These are phyloP conservation scores for Globodera rostochiensis DNA, from an alignment of 1,140 invertebrate genomes.

Conservation along the genomic window DNA sequence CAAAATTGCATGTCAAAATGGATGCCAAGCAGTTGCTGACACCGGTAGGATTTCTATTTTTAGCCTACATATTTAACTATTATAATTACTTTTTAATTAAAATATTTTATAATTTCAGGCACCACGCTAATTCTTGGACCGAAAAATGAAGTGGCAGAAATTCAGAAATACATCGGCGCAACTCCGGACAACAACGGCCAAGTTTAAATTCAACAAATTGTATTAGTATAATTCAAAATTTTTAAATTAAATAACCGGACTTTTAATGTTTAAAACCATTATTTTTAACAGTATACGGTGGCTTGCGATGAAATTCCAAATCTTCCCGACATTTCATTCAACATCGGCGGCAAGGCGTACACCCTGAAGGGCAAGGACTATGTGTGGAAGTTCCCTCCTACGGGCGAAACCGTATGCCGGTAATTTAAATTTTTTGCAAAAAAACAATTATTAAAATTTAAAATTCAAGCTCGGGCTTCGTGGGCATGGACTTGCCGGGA, in stretches of 20 bases:
- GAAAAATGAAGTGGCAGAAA: conserved; percentile 76
- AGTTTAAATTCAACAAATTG: conserved; percentile 7
- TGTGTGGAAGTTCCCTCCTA: conserved; percentile 58
- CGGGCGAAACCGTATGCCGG: conserved; percentile 78
- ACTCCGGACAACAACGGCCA: conserved; percentile 60
- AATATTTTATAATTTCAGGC: not conserved
- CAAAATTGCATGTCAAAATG: conserved; percentile 58
- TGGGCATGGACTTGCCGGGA: conserved; percentile 92
- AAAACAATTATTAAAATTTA: too few species aligned
- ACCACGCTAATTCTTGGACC: conserved; percentile 95
- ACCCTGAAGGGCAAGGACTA: conserved; percentile 66
- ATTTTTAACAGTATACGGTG: conserved; percentile 66
- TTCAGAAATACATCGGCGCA: conserved; percentile 78
- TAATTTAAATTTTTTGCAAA: not conserved
- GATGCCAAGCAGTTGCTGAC: conserved; percentile 81
- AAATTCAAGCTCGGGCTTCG: conserved; percentile 78
- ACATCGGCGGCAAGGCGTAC: conserved; percentile 79
- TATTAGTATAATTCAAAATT: too few species aligned
- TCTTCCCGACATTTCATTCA: conserved; percentile 81
- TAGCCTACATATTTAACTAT: not conserved
- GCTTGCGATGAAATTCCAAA: conserved; percentile 68
- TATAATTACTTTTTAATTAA: not conserved
- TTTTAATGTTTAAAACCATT: conserved; percentile 14
- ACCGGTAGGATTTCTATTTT: conserved; percentile 73
- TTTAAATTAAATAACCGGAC: too few species aligned